Evolutionary conservation across 1,140 invertebrate genomes (phyloP), one percentile per base, ranked within the genome.

Genomic region (Lordiphosa stackelbergi): DNA sequence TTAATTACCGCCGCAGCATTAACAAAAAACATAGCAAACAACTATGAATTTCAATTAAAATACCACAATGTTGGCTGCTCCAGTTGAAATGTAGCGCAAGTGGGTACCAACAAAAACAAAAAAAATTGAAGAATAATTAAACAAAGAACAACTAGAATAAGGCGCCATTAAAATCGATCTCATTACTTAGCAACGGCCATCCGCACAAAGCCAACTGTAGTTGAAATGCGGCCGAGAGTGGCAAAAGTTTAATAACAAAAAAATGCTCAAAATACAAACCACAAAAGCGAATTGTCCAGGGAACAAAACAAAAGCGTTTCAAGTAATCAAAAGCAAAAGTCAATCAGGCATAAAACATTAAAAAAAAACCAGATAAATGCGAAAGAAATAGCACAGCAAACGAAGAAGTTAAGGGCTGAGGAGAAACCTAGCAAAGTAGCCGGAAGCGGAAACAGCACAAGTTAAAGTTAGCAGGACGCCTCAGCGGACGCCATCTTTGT

Each of bases 281-380:
- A 64, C 58, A 83, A 83, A 75, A 73, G 53, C 40, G 41, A 55
- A 73, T 57, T 12, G 43, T 58, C 71, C 51, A 40, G 49, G 42
- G 56, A 66, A 53, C 51, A 71, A 71, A 72, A 81, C 71, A 83
- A 83, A 75, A 56, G 65, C 59, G 35, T 35, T 36, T 13, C 40
- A 61, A 63, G 53, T 66, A 73, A 73, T 69, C 71, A 70, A 81
- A 79, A 81, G 75, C 66, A 71, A 70, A 79, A 79, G 51, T 79
- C 74, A 79, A 79, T 79, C 74, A 79, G 75, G 75, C 74, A 74
- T 81, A 81, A 74, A 79, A 71, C 75, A 79, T 79, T 74, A 74
- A 79, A 51, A 54, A 54, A 58, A 57, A 62, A 12, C 61, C 61
- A 46, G 54, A 57, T 53, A 53, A 45, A 45, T 38, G 41, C 49